A percentile compares a stretch with the other conserved stretches of the same genome.
These are phyloP conservation scores for Microtus montanus DNA, from an alignment of 2,113 vertebrate species.

Conservation along the genomic window DNA sequence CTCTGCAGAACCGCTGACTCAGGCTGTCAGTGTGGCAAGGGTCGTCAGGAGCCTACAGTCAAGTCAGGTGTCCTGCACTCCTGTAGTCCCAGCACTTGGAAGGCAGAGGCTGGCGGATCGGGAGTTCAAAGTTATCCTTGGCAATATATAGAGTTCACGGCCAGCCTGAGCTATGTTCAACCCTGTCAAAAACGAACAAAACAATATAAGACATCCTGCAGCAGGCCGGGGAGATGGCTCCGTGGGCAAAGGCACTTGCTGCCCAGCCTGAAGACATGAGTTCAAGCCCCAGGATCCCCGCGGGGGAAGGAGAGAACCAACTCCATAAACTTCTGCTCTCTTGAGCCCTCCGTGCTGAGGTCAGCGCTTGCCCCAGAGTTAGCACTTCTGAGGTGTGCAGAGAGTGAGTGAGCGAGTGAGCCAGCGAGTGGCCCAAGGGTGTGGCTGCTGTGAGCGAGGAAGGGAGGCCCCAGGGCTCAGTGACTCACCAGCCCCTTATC, in stretches of 20 bases:
- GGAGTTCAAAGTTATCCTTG: background rate
- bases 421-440: background rate
- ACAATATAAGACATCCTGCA: background rate
- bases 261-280: background rate
- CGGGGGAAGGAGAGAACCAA: background rate
- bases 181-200: background rate
- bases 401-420: background rate
- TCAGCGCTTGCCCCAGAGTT: background rate
- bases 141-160: background rate
- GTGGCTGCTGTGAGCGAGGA: background rate
- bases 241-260: background rate
- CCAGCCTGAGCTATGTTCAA: background rate
- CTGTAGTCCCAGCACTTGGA: no score
- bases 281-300: background rate
- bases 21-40: background rate
- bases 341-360: background rate
- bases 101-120: background rate
- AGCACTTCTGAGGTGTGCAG: background rate
- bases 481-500: background rate
- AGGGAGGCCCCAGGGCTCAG: background rate
- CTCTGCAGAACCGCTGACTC: background rate
- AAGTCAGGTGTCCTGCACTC: background rate
- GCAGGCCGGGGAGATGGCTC: background rate
- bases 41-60: background rate
- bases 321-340: no score